A percentile compares a stretch with the other conserved stretches of the same genome.
These are phyloP conservation scores for Fundulus diaphanus DNA, from an alignment of 2,797 vertebrate genomes.

Conservation along the genomic window DNA sequence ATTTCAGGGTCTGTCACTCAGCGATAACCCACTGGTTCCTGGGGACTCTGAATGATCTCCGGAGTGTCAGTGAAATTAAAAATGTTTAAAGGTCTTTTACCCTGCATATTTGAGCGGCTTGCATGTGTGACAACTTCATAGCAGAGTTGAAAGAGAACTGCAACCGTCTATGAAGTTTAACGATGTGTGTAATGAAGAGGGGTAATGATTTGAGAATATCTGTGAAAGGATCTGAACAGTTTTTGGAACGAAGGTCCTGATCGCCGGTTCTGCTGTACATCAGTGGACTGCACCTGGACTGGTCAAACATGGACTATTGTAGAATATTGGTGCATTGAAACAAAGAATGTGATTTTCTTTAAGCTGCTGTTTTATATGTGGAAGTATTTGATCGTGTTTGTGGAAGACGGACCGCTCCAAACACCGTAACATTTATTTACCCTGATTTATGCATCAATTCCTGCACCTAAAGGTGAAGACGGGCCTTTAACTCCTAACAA, in stretches of 20 bases:
- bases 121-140: neutral
- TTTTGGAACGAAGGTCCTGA: neutral
- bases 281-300: too few species aligned
- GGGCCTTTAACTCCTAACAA: too few species aligned
- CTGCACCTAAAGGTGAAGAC: neutral
- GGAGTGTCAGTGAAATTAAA: neutral
- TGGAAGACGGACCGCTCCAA: too few species aligned
- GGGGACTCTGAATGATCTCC: neutral
- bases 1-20: slow-evolving; percentile 42
- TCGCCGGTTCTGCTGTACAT: neutral
- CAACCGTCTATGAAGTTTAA: neutral
- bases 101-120: neutral
- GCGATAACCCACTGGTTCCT: neutral
- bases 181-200: neutral
- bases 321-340: too few species aligned
- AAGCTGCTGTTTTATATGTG: too few species aligned
- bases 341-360: too few species aligned
- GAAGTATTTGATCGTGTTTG: too few species aligned
- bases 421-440: too few species aligned
- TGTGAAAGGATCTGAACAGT: neutral
- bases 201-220: neutral
- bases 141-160: neutral
- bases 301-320: too few species aligned
- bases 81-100: slow-evolving; percentile 1
- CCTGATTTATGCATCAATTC: neutral